Base-by-base conservation (phyloP, 2,113 vertebrate genomes). In the Sminthopsis crassicaudata region DNA sequence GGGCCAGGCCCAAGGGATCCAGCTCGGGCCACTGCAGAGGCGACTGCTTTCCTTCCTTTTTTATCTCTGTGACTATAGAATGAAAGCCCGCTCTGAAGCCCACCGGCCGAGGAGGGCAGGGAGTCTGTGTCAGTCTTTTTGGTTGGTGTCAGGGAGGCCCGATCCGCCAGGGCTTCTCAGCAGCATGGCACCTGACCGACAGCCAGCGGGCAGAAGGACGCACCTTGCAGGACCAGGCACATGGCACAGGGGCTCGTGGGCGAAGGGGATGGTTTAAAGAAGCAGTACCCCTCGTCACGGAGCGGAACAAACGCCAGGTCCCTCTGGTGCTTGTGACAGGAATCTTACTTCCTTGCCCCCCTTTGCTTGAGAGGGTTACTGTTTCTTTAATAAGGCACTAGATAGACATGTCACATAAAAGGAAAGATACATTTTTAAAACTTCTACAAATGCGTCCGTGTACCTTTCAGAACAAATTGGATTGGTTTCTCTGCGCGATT, bases 381-480 rank as follows among this genome's bases (percentile, higher is more conserved):
- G 30, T 95, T 97, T 96, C 96, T 97, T 98, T 95, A 94, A 97
- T 98, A 99, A 99, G 98, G 99, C 98, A 99, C 98, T 98, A 97
- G 98, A 98, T 98, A 97, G 98, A 98, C 92, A 95, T 90, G 96
- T 96, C 97, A 96, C 98, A 94, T 95, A 97, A 98, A 84, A 98
- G 97, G 98, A 97, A 98, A 98, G 97, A 97, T 91, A 97, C 93
- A 36, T 95, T 46, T 96, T 96, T 60, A 91, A 95, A 98, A 96
- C 5, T 67, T 25, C 7, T 97, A 96, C 36, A 97, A 97, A 97
- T 54, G 95, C 55, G 22, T 96, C 97, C 90, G 93, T 93, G 97
- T 96, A 96, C 97, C 98, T 97, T 96, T 95, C 95, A 0, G 36
- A 92, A 96, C 96, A 97, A 94, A 95, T 95, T 93, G 88, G 92